Conservation (phyloP, 1,140 invertebrate genomes). For the Drusus annulatus region DNA sequence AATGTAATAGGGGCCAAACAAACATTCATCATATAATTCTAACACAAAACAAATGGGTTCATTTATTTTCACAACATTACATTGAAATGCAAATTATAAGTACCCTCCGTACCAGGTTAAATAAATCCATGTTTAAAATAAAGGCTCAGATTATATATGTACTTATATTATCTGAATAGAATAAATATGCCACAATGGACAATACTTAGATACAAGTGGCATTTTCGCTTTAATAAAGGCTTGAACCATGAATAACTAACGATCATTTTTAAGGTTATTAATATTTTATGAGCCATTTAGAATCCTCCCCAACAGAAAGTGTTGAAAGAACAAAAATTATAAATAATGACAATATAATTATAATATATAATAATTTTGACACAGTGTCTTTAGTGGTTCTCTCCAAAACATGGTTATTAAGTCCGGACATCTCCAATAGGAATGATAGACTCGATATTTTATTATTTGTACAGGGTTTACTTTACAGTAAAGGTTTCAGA, state of each 20-base stretch:
- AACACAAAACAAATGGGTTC: conserved; percentile 22
- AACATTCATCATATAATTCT: conserved; percentile 1
- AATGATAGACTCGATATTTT: background rate
- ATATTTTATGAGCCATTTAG: too few relatives aligned
- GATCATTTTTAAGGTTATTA: too few relatives aligned
- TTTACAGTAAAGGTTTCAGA: background rate
- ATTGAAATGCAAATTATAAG: conserved; percentile 22
- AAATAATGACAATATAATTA: too few relatives aligned
- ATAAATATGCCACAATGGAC: too few relatives aligned
- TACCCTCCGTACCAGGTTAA: background rate
- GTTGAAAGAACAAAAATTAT: too few relatives aligned
- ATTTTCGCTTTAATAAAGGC: too few relatives aligned
- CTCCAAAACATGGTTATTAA: background rate
- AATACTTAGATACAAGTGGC: too few relatives aligned
- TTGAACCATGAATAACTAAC: too few relatives aligned
- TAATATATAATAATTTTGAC: background rate
- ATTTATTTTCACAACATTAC: conserved; percentile 31
- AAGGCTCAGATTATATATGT: too few relatives aligned
- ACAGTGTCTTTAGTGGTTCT: conserved; percentile 2
- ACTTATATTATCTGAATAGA: too few relatives aligned
- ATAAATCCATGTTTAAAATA: too few relatives aligned
- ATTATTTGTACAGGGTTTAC: conserved; percentile 10
- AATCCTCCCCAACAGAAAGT: too few relatives aligned
- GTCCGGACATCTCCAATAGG: background rate
- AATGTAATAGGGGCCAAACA: conserved; percentile 25